These are phyloP conservation scores for Triplophysa yarkandensis DNA, from an alignment of 2,797 vertebrate species.

Conservation along the genomic window DNA sequence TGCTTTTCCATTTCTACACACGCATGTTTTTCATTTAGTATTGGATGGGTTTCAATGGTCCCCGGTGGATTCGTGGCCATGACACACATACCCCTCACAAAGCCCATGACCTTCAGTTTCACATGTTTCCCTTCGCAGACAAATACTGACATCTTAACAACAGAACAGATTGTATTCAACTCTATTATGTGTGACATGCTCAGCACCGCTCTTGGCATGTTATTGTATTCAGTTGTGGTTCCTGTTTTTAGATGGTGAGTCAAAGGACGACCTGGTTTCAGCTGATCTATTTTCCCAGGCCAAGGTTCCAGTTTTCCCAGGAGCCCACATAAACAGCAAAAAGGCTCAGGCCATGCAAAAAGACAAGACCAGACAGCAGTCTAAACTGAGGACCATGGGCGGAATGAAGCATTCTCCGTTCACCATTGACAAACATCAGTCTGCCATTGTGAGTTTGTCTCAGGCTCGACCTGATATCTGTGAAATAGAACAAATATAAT, in stretches of 20 bases:
- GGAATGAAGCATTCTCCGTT: conserved; percentile 74
- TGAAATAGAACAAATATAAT: not conserved
- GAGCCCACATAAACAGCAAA: conserved; percentile 81
- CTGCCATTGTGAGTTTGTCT: conserved; percentile 82
- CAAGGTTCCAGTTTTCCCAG: conserved; percentile 83
- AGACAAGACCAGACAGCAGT: conserved; percentile 84
- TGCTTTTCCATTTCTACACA: too few species aligned
- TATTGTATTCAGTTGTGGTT: conserved; percentile 7
- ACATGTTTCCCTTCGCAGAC: too few species aligned
- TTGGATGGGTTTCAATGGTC: too few species aligned
- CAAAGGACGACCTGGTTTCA: conserved; percentile 70
- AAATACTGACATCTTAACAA: not conserved
- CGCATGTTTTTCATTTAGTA: too few species aligned
- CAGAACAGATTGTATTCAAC: not conserved
- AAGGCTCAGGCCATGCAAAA: conserved; percentile 88
- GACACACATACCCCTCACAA: too few species aligned
- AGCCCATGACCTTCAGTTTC: not conserved
- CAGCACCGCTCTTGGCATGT: not conserved
- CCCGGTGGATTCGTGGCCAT: too few species aligned
- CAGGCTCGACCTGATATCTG: not conserved
- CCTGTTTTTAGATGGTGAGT: conserved; percentile 72
- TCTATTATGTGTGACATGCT: not conserved
- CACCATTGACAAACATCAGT: conserved; percentile 81
- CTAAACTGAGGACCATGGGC: conserved; percentile 76
- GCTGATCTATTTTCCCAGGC: conserved; percentile 75